These are phyloP conservation scores for Megalurothrips usitatus DNA, from an alignment of 2,888 invertebrate genomes.

Conservation along the genomic window DNA sequence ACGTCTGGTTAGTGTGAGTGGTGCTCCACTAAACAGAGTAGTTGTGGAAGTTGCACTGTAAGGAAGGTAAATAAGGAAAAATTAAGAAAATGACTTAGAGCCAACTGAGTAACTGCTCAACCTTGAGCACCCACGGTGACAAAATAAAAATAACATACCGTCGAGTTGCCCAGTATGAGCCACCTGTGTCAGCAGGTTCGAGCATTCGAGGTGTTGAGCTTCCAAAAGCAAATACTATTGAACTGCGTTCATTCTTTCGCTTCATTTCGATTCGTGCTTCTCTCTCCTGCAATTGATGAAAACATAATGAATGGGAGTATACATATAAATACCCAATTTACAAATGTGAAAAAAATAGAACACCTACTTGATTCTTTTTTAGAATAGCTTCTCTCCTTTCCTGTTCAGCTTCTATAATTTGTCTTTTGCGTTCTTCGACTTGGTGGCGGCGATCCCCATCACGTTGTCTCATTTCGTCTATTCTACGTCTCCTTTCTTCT, in stretches of 20 bases:
- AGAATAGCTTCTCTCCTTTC: slow-evolving; percentile 81
- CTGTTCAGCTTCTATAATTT: slow-evolving; percentile 83
- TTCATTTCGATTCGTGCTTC: slow-evolving; percentile 76
- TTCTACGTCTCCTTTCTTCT: slow-evolving; percentile 72
- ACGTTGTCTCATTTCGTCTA: slow-evolving; percentile 74
- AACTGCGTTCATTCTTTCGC: slow-evolving; percentile 69
- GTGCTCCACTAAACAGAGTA: slow-evolving; percentile 62
- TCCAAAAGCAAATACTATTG: slow-evolving; percentile 80
- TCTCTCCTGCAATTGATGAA: slow-evolving; percentile 54
- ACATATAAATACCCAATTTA: slow-evolving; percentile 10
- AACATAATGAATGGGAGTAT: slow-evolving; percentile 27
- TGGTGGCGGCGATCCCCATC: slow-evolving; percentile 57
- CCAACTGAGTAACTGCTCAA: slow-evolving; percentile 27
- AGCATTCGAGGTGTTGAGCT: slow-evolving; percentile 85
- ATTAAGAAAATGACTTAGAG: slow-evolving; percentile 34
- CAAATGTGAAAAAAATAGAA: not conserved
- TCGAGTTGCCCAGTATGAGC: slow-evolving; percentile 80
- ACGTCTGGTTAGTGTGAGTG: slow-evolving; percentile 63
- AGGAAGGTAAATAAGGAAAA: slow-evolving; percentile 29
- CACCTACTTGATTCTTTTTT: slow-evolving; percentile 63
- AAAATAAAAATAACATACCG: slow-evolving; percentile 49
- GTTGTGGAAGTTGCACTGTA: slow-evolving; percentile 81
- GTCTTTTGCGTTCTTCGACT: slow-evolving; percentile 83
- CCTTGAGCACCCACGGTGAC: slow-evolving; percentile 2
- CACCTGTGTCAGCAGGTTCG: slow-evolving; percentile 73